Conservation (phyloP, 2,113 vertebrate genomes). For the Xyrauchen texanus region DNA sequence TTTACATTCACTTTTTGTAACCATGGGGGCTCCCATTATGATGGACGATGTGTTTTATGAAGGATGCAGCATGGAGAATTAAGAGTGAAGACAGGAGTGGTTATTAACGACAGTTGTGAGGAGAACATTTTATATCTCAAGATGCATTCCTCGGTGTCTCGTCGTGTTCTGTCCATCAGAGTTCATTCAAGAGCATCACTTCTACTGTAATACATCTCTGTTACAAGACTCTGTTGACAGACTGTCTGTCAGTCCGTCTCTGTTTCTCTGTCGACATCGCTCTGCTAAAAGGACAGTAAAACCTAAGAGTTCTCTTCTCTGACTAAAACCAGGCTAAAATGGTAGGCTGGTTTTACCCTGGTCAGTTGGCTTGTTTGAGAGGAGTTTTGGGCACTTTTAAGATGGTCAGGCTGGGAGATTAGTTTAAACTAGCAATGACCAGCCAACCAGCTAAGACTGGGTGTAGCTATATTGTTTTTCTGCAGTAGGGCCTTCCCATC, state of each 20-base stretch:
- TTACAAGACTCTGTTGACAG: not conserved
- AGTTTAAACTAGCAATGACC: too few relatives aligned
- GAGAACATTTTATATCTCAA: not conserved
- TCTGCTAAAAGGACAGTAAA: not conserved
- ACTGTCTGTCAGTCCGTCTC: not conserved
- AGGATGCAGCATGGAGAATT: slow-evolving; percentile 14
- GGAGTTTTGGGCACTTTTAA: too few relatives aligned
- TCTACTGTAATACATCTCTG: slow-evolving; percentile 19
- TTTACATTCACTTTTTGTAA: slow-evolving; percentile 9
- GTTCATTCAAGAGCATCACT: not conserved
- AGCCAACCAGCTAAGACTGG: too few relatives aligned
- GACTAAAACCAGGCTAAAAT: too few relatives aligned
- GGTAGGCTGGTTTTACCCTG: too few relatives aligned
- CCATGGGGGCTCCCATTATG: slow-evolving; percentile 20
- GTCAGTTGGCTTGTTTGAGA: too few relatives aligned
- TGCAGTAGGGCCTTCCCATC: too few relatives aligned
- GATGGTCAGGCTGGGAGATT: too few relatives aligned
- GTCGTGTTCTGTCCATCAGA: slow-evolving; percentile 27
- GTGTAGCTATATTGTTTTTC: too few relatives aligned
- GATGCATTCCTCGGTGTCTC: not conserved
- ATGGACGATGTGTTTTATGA: slow-evolving; percentile 33
- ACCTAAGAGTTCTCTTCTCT: too few relatives aligned
- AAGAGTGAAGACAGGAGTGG: not conserved
- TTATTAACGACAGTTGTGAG: not conserved
- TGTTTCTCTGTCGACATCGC: slow-evolving; percentile 7